Conservation (phyloP, 2,797 vertebrate species). For the Etheostoma nigrum region DNA sequence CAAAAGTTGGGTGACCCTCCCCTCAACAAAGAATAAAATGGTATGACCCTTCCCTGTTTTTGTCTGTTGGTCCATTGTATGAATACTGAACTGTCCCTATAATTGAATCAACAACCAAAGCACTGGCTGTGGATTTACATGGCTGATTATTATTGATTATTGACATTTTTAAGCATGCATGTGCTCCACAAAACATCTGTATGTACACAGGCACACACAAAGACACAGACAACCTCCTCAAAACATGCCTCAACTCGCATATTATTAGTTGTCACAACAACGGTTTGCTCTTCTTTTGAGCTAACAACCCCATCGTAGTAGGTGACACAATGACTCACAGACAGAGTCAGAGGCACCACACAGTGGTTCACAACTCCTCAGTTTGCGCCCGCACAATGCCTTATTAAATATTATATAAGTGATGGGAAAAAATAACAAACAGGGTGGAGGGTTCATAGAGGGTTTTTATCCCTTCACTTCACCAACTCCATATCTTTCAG, state of each 20-base stretch:
- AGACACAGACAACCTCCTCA: conserved; percentile 12
- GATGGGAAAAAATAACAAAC: conserved; percentile 45
- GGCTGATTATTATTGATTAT: conserved; percentile 17
- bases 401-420: conserved; percentile 60
- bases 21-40: too few species aligned
- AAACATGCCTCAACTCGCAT: conserved; percentile 35
- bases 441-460: conserved; percentile 9
- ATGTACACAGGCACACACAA: conserved; percentile 1
- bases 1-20: too few species aligned
- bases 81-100: neutral
- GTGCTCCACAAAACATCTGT: conserved; percentile 9
- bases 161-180: conserved; percentile 17
- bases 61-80: too few species aligned
- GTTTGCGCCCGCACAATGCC: conserved; percentile 60
- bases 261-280: conserved; percentile 71
- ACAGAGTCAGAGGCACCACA: conserved; percentile 58
- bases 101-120: conserved; percentile 15
- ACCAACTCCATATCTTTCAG: conserved; percentile 1
- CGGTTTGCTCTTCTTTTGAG: conserved; percentile 74
- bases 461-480: conserved; percentile 12
- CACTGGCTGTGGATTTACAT: conserved; percentile 15
- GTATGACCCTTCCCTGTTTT: too few species aligned
- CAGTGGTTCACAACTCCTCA: conserved; percentile 61
- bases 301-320: conserved; percentile 59
- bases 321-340: conserved; percentile 74